phyloP scores from a whole-genome alignment of 2,888 invertebrate species.

The Idaea aversata region DNA sequence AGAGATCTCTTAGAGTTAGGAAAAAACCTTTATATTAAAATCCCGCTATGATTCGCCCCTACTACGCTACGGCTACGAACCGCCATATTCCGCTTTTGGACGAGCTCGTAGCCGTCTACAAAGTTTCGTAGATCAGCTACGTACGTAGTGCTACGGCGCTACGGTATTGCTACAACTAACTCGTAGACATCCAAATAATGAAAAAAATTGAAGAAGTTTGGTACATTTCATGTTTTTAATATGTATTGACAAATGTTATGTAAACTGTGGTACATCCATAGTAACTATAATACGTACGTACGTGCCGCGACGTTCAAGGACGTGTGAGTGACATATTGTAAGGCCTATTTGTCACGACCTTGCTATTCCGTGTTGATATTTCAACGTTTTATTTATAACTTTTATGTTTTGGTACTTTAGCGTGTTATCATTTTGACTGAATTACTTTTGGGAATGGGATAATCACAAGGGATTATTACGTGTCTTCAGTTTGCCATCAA shows the following conservation, averaged over 20 bases:
- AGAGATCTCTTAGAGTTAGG: too few relatives aligned
- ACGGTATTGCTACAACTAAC: neutral
- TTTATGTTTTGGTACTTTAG: neutral
- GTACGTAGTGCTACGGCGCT: conserved; percentile 4
- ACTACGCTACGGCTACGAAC: neutral
- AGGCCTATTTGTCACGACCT: neutral
- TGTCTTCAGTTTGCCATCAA: too few relatives aligned
- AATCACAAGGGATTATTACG: too few relatives aligned
- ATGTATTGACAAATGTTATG: too few relatives aligned
- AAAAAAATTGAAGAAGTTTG: too few relatives aligned
- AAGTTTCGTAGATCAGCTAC: neutral
- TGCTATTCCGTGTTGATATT: neutral
- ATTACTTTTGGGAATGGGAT: neutral
- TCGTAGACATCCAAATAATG: too few relatives aligned
- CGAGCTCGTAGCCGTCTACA: neutral
- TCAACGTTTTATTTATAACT: neutral
- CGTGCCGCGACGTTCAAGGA: neutral
- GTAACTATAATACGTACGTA: too few relatives aligned
- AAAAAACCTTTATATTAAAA: too few relatives aligned
- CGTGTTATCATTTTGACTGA: neutral
- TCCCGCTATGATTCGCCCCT: too few relatives aligned
- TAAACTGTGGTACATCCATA: too few relatives aligned
- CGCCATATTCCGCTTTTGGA: neutral
- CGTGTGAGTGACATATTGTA: neutral
- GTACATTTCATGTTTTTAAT: too few relatives aligned